Conservation (phyloP, 2,797 vertebrate genomes). For the Chaetodon trifasciatus region DNA sequence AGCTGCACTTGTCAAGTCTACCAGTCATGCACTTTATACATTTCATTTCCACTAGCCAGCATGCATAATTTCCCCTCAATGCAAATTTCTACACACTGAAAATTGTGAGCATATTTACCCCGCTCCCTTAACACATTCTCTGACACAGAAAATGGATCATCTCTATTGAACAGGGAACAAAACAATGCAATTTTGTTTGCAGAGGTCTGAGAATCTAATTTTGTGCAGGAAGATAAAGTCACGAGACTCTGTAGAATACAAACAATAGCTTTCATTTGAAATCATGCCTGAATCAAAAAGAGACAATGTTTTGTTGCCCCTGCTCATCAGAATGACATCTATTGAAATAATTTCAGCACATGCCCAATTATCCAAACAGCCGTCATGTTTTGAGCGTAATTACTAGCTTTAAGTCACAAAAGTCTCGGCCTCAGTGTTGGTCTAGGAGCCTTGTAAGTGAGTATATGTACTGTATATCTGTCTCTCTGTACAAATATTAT, state of each 20-base stretch:
- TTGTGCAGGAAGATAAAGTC: conserved; percentile 69
- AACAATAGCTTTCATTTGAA: conserved; percentile 69
- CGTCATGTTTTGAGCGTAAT: conserved; percentile 71
- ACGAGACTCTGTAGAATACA: conserved; percentile 54
- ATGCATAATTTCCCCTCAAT: conserved; percentile 87
- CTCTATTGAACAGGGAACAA: conserved; percentile 75
- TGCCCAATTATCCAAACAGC: conserved; percentile 69
- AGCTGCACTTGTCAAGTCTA: conserved; percentile 89
- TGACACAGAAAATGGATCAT: conserved; percentile 85
- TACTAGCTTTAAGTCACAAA: conserved; percentile 77
- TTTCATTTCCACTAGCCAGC: conserved; percentile 87
- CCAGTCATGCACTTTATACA: conserved; percentile 89
- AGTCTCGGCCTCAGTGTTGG: conserved; percentile 70
- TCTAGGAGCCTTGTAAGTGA: conserved; percentile 67
- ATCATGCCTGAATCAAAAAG: conserved; percentile 45
- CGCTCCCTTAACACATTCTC: conserved; percentile 76
- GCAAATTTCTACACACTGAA: conserved; percentile 85
- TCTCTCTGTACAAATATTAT: conserved; percentile 89
- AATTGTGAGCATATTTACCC: conserved; percentile 84
- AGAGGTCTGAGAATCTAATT: conserved; percentile 81
- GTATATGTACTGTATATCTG: conserved; percentile 66
- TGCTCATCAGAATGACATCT: conserved; percentile 48
- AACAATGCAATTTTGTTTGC: conserved; percentile 82
- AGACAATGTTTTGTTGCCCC: conserved; percentile 18
- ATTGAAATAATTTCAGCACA: conserved; percentile 62